Evolutionary conservation across 2,797 vertebrate genomes (phyloP).

Genomic region (Rhincodon typus): DNA sequence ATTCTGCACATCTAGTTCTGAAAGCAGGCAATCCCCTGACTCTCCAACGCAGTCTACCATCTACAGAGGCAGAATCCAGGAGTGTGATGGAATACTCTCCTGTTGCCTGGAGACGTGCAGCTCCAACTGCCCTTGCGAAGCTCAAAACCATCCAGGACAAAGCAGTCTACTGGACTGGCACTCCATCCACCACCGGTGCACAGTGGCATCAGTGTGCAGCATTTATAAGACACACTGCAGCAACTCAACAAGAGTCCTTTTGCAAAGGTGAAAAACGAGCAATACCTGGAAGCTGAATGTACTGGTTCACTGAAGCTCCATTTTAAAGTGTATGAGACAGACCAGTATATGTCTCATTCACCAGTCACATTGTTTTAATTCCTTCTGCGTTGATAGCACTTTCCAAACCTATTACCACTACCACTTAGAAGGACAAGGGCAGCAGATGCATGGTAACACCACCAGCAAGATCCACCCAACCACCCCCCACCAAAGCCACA

Average conservation of each 20-base stretch:
- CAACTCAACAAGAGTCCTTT: neutral
- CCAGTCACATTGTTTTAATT: too few relatives aligned
- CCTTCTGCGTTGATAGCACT: too few relatives aligned
- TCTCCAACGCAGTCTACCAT: neutral
- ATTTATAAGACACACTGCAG: neutral
- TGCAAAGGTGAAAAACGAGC: too few relatives aligned
- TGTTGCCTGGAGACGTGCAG: neutral
- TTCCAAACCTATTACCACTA: neutral
- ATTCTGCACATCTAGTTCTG: neutral
- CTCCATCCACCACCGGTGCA: neutral
- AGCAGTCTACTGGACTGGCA: neutral
- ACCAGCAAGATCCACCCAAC: neutral
- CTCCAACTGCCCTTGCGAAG: neutral
- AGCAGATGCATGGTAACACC: neutral
- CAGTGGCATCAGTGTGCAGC: neutral
- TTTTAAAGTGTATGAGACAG: too few relatives aligned
- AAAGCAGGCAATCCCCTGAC: neutral
- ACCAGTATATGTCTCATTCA: too few relatives aligned
- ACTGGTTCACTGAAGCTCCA: too few relatives aligned
- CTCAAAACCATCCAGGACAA: neutral
- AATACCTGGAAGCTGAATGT: too few relatives aligned
- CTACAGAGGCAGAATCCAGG: neutral
- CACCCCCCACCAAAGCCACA: neutral
- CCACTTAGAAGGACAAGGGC: neutral
- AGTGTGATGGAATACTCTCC: neutral